Base-by-base conservation (phyloP, 1,140 invertebrate genomes). In the Papilio polytes region DNA sequence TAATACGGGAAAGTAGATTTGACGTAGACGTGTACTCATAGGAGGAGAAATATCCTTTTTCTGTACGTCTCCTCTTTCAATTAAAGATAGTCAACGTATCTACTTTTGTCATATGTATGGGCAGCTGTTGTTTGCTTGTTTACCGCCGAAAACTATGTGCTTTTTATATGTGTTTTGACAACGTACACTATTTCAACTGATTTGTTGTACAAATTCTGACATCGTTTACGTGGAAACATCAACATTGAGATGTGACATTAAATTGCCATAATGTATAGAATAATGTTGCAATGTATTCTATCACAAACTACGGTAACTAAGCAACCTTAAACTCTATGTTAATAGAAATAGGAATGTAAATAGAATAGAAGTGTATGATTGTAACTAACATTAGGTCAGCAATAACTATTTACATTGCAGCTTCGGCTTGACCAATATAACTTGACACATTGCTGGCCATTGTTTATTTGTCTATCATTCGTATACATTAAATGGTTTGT, bases 331-430 rank as follows among this genome's bases (percentile, higher is more conserved):
- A 44, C 76, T 78, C 31, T 78, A 78, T 36, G 9, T 1, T 2
- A 6, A 63, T 63, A 63, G 2, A 41, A 63, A 63, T 78, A 59
- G 3, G 10, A 3, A 26, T 20, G 53, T 63, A 63, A 63, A 59
- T 78, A 18, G 53, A 41, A 53, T 78, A 22, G 20, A 44, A 18
- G 51, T 22, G 13, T n/a, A 36, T 0, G 13, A 20, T 77, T 56
- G 74, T 10, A 56, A 59, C 31, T 31, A 41, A 41, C 76, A 78
- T 78, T 78, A 78, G 76, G 76, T 63, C 76, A 76, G 46, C 74
- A 70, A 70, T 36, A 70, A 70, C 22, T 78, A 78, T 36, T 41
- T 78, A 78, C 51, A 78, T 63, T 78, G 18, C 76, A 78, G 31
- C 22, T 78, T 31, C 51, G 15, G 31, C 3, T 13, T 9, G 26